Evolutionary conservation across 1,140 invertebrate genomes (phyloP).

Genomic region (Octopus sinensis): DNA sequence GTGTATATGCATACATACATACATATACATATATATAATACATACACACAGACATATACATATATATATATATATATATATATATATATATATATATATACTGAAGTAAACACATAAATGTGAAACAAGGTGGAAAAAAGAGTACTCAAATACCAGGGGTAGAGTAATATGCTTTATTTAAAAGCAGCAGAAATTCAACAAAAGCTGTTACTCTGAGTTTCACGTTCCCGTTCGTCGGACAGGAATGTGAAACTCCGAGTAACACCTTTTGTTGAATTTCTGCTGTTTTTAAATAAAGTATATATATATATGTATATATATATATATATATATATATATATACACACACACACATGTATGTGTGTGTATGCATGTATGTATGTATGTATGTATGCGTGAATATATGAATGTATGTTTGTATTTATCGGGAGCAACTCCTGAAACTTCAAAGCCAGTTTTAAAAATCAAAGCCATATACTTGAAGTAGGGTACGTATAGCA

Average conservation of each 20-base stretch:
- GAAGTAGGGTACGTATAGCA: neutral
- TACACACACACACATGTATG: neutral
- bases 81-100: too few relatives aligned
- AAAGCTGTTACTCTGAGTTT: too few relatives aligned
- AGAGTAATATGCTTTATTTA: too few relatives aligned
- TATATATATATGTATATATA: neutral
- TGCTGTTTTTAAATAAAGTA: too few relatives aligned
- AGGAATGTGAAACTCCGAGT: too few relatives aligned
- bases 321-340: conserved; percentile 2
- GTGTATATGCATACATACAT: neutral
- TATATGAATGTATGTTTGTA: neutral
- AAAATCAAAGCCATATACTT: neutral
- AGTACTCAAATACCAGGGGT: too few relatives aligned
- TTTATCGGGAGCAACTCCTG: neutral
- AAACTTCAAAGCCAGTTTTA: neutral
- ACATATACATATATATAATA: neutral
- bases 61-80: conserved; percentile 2
- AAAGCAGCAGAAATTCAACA: too few relatives aligned
- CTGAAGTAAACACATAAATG: too few relatives aligned
- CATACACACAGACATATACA: neutral
- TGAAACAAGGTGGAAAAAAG: too few relatives aligned
- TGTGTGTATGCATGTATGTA: neutral
- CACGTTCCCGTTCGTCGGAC: too few relatives aligned
- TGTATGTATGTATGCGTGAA: neutral
- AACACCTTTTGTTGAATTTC: too few relatives aligned